These are phyloP conservation scores for Mallotus villosus DNA, from an alignment of 2,797 vertebrate genomes.

Conservation along the genomic window DNA sequence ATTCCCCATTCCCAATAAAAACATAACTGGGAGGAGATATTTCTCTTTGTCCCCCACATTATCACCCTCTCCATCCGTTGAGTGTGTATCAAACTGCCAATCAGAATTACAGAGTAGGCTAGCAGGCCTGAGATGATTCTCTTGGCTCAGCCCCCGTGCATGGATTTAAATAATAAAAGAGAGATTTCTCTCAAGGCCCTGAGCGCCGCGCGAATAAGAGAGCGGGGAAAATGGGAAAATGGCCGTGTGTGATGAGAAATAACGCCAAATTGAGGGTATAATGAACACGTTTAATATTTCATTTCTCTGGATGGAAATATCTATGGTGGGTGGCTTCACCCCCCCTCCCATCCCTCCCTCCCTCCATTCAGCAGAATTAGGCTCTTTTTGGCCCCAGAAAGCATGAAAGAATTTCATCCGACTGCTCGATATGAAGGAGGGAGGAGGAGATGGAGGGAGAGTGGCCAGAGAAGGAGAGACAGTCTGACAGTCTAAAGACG, in stretches of 20 bases:
- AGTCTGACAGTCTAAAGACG: constrained; percentile 64
- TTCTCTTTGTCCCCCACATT: constrained; percentile 79
- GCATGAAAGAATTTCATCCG: constrained; percentile 69
- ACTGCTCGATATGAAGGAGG: constrained; percentile 53
- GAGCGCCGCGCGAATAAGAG: constrained; percentile 74
- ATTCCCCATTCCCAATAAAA: constrained; percentile 82
- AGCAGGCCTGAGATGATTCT: constrained; percentile 76
- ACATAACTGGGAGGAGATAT: constrained; percentile 81
- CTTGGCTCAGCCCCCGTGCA: constrained; percentile 74
- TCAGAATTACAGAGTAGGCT: constrained; percentile 78
- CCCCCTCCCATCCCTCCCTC: constrained; percentile 34
- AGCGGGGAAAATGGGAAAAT: constrained; percentile 74
- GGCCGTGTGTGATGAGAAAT: constrained; percentile 77
- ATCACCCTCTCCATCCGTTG: constrained; percentile 73
- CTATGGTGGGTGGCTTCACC: constrained; percentile 57
- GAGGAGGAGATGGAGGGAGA: constrained; percentile 31
- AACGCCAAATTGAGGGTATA: constrained; percentile 84
- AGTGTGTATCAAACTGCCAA: constrained; percentile 79
- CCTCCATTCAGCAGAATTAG: constrained; percentile 66
- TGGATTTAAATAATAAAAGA: constrained; percentile 87
- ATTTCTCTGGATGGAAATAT: constrained; percentile 79
- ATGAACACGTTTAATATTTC: constrained; percentile 86
- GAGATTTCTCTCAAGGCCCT: constrained; percentile 81
- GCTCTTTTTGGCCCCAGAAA: constrained; percentile 60
- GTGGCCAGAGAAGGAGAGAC: constrained; percentile 36